These are phyloP conservation scores for Melanostigma gelatinosum DNA, from an alignment of 2,113 vertebrate genomes.

Conservation along the genomic window DNA sequence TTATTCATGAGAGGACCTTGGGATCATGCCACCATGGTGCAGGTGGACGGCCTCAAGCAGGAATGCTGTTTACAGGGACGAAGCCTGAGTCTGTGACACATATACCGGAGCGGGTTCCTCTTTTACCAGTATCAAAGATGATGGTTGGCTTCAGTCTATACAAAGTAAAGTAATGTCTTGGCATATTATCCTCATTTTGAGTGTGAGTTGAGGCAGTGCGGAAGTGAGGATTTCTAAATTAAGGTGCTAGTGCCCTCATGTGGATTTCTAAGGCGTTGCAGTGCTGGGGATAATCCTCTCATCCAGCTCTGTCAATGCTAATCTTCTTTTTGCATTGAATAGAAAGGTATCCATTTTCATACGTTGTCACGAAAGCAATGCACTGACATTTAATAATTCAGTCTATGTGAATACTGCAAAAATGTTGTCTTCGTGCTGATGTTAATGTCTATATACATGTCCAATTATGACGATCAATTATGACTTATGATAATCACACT, in stretches of 20 bases:
- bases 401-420: not conserved
- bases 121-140: not conserved
- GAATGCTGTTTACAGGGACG: constrained; percentile 20
- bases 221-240: not conserved
- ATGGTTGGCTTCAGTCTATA: constrained; percentile 18
- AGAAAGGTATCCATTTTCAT: not conserved
- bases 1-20: constrained; percentile 38
- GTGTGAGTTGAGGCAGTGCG: not conserved
- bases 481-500: constrained; percentile 15
- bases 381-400: not conserved
- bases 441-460: not conserved
- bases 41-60: constrained; percentile 28
- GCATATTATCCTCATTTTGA: constrained; percentile 23
- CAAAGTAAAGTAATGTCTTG: not conserved
- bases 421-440: not conserved
- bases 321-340: not conserved
- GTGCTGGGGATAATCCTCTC: not conserved
- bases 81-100: not conserved
- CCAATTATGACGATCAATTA: not conserved
- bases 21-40: constrained; percentile 34
- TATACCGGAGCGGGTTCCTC: not conserved
- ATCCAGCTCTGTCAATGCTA: not conserved
- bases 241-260: constrained; percentile 64
- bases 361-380: not conserved
- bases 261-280: constrained; percentile 59